Conservation (phyloP, 2,888 invertebrate genomes). For the Limnephilus marmoratus region DNA sequence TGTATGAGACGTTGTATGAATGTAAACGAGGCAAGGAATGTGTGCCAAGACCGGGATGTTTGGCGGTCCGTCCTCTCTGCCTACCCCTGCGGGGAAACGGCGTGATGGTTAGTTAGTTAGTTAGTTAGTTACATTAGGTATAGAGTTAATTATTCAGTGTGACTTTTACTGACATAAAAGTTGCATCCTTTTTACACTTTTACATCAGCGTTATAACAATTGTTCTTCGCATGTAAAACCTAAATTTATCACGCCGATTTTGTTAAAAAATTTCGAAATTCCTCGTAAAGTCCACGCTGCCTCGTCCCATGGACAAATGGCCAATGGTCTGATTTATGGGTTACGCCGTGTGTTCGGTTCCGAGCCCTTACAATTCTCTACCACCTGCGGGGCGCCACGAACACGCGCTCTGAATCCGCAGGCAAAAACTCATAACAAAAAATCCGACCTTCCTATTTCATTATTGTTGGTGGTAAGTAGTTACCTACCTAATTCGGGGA, state of each 20-base stretch:
- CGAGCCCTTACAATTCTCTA: background rate
- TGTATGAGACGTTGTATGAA: too few relatives aligned
- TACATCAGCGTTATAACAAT: background rate
- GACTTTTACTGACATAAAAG: too few relatives aligned
- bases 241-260: background rate
- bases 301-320: background rate
- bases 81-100: too few relatives aligned
- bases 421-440: background rate
- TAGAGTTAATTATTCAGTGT: too few relatives aligned
- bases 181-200: background rate
- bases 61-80: too few relatives aligned
- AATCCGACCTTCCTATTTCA: background rate
- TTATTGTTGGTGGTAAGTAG: background rate
- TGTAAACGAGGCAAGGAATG: too few relatives aligned
- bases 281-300: background rate
- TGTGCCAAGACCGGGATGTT: too few relatives aligned
- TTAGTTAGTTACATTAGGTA: too few relatives aligned
- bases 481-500: background rate
- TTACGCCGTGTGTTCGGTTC: background rate
- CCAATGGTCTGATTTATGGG: background rate
- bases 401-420: slow-evolving; percentile 10
- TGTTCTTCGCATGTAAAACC: background rate
- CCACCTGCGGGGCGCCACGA: slow-evolving; percentile 32
- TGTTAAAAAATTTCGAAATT: background rate
- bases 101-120: too few relatives aligned